These are phyloP conservation scores for Macrophya annulata DNA, from an alignment of 2,888 invertebrate genomes.

Conservation along the genomic window DNA sequence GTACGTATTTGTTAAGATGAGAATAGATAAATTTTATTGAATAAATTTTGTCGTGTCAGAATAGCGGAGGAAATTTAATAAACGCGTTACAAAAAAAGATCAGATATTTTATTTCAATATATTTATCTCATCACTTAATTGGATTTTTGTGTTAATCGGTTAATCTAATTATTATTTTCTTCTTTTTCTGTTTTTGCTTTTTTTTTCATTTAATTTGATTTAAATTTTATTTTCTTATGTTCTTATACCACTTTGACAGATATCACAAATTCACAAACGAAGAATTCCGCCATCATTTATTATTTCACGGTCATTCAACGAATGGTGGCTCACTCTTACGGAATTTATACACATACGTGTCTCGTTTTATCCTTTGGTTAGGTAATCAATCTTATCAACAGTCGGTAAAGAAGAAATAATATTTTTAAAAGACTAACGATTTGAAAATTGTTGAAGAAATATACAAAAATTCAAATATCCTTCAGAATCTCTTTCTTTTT, in stretches of 20 bases:
- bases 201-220: no score
- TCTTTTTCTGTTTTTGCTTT: no score
- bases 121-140: not conserved
- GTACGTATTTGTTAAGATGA: no score
- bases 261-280: conserved; percentile 5
- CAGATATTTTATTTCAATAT: not conserved
- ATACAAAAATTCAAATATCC: no score
- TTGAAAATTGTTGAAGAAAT: no score
- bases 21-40: not conserved
- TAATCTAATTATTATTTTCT: not conserved
- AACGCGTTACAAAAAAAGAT: not conserved
- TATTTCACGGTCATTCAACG: not conserved
- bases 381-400: no score
- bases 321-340: not conserved
- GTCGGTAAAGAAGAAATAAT: no score
- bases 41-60: not conserved
- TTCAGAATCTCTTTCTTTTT: no score
- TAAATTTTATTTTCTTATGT: no score
- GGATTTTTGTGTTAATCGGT: not conserved
- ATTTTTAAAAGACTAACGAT: no score
- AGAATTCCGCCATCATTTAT: not conserved
- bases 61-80: not conserved
- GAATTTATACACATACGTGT: not conserved
- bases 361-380: no score
- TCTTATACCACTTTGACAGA: not conserved